Conservation (phyloP, 2,113 vertebrate genomes). For the Fregata magnificens region DNA sequence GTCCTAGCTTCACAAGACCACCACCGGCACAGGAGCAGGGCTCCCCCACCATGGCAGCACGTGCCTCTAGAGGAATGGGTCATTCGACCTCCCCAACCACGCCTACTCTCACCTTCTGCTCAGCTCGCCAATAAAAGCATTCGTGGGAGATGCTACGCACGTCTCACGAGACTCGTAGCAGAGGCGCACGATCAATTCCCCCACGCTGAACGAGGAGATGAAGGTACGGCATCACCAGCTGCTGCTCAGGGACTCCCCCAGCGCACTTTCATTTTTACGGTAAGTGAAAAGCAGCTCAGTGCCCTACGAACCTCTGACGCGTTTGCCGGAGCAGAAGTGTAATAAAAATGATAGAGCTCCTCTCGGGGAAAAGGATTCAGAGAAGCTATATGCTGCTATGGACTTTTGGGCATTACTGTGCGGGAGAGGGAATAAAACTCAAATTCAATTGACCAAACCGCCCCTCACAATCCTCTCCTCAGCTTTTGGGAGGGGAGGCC, state of each 20-base stretch:
- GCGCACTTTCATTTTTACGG: not conserved
- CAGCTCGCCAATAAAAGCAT: not conserved
- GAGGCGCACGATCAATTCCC: not conserved
- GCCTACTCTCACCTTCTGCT: not conserved
- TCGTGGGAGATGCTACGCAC: rapidly evolving
- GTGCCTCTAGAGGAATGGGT: rapidly evolving
- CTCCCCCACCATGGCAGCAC: not conserved
- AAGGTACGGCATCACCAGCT: not conserved
- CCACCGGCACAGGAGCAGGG: not conserved
- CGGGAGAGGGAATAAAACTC: not conserved
- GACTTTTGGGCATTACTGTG: not conserved
- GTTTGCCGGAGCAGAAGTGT: rapidly evolving
- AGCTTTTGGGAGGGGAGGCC: not conserved
- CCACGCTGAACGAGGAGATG: not conserved
- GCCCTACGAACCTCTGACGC: not conserved
- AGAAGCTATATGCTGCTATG: not conserved
- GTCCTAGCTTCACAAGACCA: not conserved
- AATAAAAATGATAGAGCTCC: not conserved
- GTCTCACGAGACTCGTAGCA: not conserved
- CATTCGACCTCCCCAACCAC: not conserved
- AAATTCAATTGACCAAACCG: not conserved
- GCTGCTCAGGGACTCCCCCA: not conserved
- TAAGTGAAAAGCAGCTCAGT: not conserved
- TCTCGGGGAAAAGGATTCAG: not conserved
- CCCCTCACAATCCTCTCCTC: not conserved